Conservation (phyloP, 2,888 invertebrate genomes). For the Caenorhabditis macrosperma region DNA sequence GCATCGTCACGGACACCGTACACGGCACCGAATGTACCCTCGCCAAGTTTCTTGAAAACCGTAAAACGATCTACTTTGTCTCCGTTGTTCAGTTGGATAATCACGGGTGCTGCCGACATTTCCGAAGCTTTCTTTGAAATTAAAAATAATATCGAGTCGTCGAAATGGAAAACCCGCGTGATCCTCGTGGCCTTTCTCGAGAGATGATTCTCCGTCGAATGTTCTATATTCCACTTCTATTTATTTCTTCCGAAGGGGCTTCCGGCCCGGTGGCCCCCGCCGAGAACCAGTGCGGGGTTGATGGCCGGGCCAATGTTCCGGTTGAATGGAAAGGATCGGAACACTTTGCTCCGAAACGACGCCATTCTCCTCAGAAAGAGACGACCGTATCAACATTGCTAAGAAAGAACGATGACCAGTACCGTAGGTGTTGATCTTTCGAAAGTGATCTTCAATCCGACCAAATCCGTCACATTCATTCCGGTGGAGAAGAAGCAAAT, state of each 20-base stretch:
- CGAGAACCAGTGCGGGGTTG: too few species aligned
- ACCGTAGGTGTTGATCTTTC: constrained; percentile 14
- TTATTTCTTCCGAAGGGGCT: too few species aligned
- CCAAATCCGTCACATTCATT: constrained; percentile 27
- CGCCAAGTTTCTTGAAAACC: constrained; percentile 68
- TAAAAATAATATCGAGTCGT: background rate
- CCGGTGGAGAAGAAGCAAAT: constrained; percentile 25
- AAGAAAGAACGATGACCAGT: constrained; percentile 9
- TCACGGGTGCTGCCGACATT: constrained; percentile 37
- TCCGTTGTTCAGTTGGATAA: constrained; percentile 58
- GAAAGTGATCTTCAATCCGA: constrained; percentile 41
- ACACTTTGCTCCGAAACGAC: too few species aligned
- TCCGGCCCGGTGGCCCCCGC: too few species aligned
- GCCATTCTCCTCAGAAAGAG: too few species aligned
- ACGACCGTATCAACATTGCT: too few species aligned
- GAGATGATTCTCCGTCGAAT: too few species aligned
- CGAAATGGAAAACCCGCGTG: too few species aligned
- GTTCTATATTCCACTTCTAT: too few species aligned
- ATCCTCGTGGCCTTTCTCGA: too few species aligned
- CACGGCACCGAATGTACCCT: constrained; percentile 75
- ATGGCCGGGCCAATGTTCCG: too few species aligned
- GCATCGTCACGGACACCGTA: constrained; percentile 61
- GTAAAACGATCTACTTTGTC: constrained; percentile 60
- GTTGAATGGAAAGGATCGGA: too few species aligned
- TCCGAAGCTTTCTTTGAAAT: background rate